Conservation (phyloP, 2,113 vertebrate genomes). For the Piprites chloris region DNA sequence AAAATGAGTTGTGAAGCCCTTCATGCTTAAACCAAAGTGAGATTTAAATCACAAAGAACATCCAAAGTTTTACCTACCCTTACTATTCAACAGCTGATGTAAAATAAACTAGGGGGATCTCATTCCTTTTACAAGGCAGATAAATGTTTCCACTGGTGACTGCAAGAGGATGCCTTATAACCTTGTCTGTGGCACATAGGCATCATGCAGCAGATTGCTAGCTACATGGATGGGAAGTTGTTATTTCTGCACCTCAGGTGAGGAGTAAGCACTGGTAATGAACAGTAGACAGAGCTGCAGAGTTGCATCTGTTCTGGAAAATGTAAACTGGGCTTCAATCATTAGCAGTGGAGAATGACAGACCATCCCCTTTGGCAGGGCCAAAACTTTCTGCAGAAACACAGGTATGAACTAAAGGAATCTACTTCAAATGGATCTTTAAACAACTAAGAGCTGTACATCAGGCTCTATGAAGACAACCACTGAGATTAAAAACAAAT, state of each 20-base stretch:
- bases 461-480: background rate
- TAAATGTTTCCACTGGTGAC: background rate
- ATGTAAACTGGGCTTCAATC: background rate
- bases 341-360: background rate
- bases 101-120: background rate
- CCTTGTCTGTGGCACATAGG: accelerated
- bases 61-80: background rate
- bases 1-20: background rate
- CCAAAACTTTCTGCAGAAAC: background rate
- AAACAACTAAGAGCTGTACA: background rate
- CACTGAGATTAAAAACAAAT: too few species aligned
- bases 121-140: background rate
- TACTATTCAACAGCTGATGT: background rate
- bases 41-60: background rate
- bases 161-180: background rate
- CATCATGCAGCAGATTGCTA: background rate
- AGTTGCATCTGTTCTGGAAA: background rate
- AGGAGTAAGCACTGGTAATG: background rate
- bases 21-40: background rate
- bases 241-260: background rate
- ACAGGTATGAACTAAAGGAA: background rate
- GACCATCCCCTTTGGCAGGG: background rate
- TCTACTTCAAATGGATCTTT: background rate
- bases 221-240: background rate
- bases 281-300: background rate